A percentile compares a stretch with the other conserved stretches of the same genome.
Evolutionary conservation across 1,140 invertebrate genomes (phyloP).

Genomic region (Stegodyphus dumicola): DNA sequence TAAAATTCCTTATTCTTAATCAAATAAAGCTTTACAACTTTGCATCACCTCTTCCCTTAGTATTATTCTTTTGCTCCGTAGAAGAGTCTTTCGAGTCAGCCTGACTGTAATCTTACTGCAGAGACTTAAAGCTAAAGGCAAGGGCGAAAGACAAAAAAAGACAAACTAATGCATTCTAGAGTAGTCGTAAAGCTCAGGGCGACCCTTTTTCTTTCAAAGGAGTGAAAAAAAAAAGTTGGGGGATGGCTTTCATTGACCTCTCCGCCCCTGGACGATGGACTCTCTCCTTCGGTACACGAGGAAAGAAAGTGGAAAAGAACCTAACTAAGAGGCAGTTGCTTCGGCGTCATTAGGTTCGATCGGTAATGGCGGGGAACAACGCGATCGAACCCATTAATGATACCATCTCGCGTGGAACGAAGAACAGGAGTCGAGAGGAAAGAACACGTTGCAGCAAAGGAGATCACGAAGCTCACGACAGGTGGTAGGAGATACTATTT

Average conservation of each 20-base stretch:
- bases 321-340: slow-evolving; percentile 55
- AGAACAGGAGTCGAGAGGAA: slow-evolving; percentile 33
- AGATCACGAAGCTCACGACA: background rate
- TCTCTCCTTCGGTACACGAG: background rate
- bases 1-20: too few relatives aligned
- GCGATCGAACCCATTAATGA: slow-evolving; percentile 53
- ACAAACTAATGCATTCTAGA: too few relatives aligned
- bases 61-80: too few relatives aligned
- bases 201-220: too few relatives aligned
- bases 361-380: slow-evolving; percentile 30
- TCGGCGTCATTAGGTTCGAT: slow-evolving; percentile 51
- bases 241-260: background rate
- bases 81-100: too few relatives aligned
- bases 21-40: too few relatives aligned
- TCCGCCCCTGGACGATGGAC: background rate
- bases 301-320: slow-evolving; percentile 9
- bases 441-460: background rate
- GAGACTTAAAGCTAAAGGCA: too few relatives aligned
- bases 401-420: slow-evolving; percentile 36
- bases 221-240: background rate
- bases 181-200: too few relatives aligned
- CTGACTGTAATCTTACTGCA: too few relatives aligned
- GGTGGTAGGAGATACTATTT: slow-evolving; percentile 13
- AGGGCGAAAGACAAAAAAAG: too few relatives aligned
- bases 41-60: too few relatives aligned